Evolutionary conservation across 2,113 vertebrate genomes (phyloP), one percentile per base, ranked within the genome.

Genomic region (Myocastor coypus): DNA sequence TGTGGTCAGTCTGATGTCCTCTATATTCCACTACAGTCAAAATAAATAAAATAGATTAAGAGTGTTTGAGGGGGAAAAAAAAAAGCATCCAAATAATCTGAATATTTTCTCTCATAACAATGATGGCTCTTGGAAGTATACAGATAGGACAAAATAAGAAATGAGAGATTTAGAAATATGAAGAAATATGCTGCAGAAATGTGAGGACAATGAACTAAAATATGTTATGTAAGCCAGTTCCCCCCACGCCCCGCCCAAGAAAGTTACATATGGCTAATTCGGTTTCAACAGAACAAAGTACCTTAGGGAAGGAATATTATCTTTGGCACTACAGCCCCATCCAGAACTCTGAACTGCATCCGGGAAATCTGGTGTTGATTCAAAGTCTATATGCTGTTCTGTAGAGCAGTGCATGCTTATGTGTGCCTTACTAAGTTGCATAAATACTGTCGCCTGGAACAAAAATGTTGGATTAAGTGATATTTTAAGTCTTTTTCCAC

Each of bases 221-320:
- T 68, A 42, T 28, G 82, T 61, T 59, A 30, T 84, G 46, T 40
- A 90, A 9, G n/a, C 34, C 40, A 84, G 34, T 14, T 30, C 28
- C 28, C 26, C 28, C 46, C 3, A 87, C n/a, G n/a, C n/a, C n/a
- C n/a, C n/a, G n/a, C n/a, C n/a, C n/a, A 86, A 55, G 28, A 71
- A 77, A 87, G 12, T 34, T 59, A 78, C 28, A 30, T 37, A 83
- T 10, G 61, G 55, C 68, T 80, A 71, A 24, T 77, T 92, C 32
- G 5, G 26, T 84, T 83, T 96, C 77, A 87, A 37, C 11, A 61
- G 78, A 90, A 73, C 32, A 94, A 92, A 95, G 52, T 30, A 71
- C 24, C 14, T 63, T 5, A 73, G 19, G 28, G 40, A 91, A 85
- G 30, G 78, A 91, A 75, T 57, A 20, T 12, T 82, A 57, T 50